phyloP scores from a whole-genome alignment of 2,113 vertebrate genomes.

The human (Homo sapiens) region DNA sequence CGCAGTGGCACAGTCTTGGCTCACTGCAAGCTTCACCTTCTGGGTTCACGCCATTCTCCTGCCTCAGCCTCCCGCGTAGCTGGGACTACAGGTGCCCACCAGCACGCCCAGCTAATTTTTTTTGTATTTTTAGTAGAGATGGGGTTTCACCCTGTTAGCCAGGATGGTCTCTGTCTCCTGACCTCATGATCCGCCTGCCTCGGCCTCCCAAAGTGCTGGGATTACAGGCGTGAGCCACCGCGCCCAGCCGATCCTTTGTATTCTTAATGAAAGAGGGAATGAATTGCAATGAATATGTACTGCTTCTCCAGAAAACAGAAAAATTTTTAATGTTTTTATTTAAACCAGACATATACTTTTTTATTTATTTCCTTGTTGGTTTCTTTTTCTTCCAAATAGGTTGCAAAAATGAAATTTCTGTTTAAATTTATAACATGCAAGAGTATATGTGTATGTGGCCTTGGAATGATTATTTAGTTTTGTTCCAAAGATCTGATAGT shows the following conservation, averaged over 20 bases:
- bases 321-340: background rate
- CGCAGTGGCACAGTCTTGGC: fast-evolving
- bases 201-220: too few species aligned
- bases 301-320: constrained; percentile 4
- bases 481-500: constrained; percentile 58
- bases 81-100: too few species aligned
- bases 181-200: too few species aligned
- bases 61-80: too few species aligned
- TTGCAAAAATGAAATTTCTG: constrained; percentile 20
- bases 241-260: background rate
- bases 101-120: too few species aligned
- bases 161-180: too few species aligned
- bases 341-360: background rate
- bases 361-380: background rate
- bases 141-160: too few species aligned
- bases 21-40: too few species aligned
- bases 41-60: too few species aligned
- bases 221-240: too few species aligned
- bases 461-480: constrained; percentile 71
- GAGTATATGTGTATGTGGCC: constrained; percentile 62
- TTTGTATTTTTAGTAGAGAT: too few species aligned
- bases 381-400: constrained; percentile 13
- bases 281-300: background rate
- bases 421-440: constrained; percentile 64
- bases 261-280: background rate